Conservation (phyloP, 2,888 invertebrate species). For the Drosophila prostipennis region DNA sequence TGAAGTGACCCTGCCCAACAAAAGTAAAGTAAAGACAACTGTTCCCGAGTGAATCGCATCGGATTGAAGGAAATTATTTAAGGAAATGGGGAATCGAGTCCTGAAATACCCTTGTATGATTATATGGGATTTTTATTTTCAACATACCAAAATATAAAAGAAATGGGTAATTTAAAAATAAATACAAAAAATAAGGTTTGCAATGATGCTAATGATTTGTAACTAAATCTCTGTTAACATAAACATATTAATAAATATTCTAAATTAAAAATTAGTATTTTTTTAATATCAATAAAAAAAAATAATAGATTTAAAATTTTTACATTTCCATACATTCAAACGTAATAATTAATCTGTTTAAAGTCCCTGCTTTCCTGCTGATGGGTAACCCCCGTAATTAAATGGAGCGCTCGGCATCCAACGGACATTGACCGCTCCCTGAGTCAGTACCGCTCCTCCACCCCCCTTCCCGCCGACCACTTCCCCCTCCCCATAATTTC, state of each 20-base stretch:
- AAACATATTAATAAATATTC: neutral
- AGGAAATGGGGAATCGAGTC: neutral
- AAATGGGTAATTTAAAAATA: no score
- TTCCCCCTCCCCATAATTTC: neutral
- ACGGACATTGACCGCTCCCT: conserved; percentile 37
- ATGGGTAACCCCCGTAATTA: conserved; percentile 8
- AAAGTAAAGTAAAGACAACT: conserved; percentile 7
- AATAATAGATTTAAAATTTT: no score
- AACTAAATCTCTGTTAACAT: no score
- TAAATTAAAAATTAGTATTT: no score
- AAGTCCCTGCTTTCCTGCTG: neutral
- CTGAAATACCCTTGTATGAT: neutral
- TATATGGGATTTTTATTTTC: neutral
- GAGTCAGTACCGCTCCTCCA: conserved; percentile 18
- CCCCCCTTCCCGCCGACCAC: neutral
- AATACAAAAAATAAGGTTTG: no score
- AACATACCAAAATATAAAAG: neutral
- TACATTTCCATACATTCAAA: no score
- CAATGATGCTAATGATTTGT: no score
- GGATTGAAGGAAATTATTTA: neutral
- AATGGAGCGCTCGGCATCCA: neutral
- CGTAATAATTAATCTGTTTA: no score
- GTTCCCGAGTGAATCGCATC: conserved; percentile 6
- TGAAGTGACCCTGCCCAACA: conserved; percentile 24
- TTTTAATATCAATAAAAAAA: no score